These are phyloP conservation scores for Pangasius macronema DNA, from an alignment of 2,797 vertebrate species.

Conservation along the genomic window DNA sequence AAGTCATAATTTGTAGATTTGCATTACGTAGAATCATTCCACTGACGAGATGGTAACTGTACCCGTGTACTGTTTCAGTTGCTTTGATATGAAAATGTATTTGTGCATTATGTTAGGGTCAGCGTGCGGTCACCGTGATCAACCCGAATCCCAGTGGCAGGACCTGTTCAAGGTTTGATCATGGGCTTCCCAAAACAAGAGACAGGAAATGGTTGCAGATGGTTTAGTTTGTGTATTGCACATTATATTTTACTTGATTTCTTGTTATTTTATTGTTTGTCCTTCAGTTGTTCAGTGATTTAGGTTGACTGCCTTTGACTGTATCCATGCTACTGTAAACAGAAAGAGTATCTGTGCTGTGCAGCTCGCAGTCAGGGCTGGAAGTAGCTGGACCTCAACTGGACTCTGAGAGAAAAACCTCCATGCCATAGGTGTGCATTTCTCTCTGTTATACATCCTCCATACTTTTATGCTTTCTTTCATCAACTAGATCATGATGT, in stretches of 20 bases:
- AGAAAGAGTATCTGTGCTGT: slow-evolving; percentile 34
- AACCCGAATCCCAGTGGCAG: slow-evolving; percentile 33
- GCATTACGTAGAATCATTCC: slow-evolving; percentile 61
- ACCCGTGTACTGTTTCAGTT: slow-evolving; percentile 42
- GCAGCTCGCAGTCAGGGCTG: slow-evolving; percentile 39
- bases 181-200: slow-evolving; percentile 32
- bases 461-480: background rate
- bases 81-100: background rate
- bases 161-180: slow-evolving; percentile 22
- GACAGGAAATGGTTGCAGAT: background rate
- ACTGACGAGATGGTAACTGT: slow-evolving; percentile 42
- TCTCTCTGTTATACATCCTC: slow-evolving; percentile 4
- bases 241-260: slow-evolving; percentile 54
- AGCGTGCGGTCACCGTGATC: background rate
- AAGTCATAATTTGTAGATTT: slow-evolving; percentile 58
- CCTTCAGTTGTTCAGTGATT: slow-evolving; percentile 27
- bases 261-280: slow-evolving; percentile 32
- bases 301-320: slow-evolving; percentile 52
- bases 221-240: slow-evolving; percentile 37
- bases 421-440: slow-evolving; percentile 1
- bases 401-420: slow-evolving; percentile 34
- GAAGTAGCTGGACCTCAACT: slow-evolving; percentile 40
- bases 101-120: slow-evolving; percentile 25
- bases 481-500: slow-evolving; percentile 9
- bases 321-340: slow-evolving; percentile 60